Evolutionary conservation across 2,113 vertebrate species (phyloP).

Genomic region (Speoplatyrhinus poulsoni): DNA sequence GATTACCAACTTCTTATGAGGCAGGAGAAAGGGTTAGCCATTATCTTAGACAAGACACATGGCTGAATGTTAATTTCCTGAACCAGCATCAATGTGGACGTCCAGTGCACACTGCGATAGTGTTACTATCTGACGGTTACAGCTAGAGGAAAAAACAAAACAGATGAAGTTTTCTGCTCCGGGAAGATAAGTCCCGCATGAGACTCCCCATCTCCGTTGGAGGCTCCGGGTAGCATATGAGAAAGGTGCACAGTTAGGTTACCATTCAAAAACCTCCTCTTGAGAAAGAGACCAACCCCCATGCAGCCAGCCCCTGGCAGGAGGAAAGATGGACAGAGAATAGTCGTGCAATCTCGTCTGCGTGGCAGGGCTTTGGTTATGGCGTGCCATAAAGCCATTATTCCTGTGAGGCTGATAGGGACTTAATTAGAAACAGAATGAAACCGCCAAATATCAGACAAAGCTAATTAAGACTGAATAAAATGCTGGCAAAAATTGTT

Average conservation of each 20-base stretch:
- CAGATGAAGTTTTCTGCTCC: no score
- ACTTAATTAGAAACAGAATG: constrained; percentile 82
- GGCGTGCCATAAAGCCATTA: constrained; percentile 71
- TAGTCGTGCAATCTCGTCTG: constrained; percentile 59
- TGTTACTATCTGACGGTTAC: no score
- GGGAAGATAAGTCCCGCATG: no score
- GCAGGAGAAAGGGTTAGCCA: no score
- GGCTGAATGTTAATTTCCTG: no score
- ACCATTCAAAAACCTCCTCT: neutral
- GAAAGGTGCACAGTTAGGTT: neutral
- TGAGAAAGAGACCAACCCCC: constrained; percentile 38
- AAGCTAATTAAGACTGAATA: constrained; percentile 75
- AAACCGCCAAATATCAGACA: constrained; percentile 76
- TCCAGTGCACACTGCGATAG: no score
- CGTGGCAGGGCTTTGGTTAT: constrained; percentile 55
- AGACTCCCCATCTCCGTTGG: neutral
- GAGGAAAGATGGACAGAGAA: constrained; percentile 61
- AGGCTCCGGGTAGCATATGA: neutral
- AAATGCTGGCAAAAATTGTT: constrained; percentile 70
- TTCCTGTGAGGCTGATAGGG: constrained; percentile 71
- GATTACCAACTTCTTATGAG: no score
- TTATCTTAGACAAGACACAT: no score
- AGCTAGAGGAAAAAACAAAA: no score
- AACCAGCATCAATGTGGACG: no score
- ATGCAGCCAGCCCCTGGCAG: constrained; percentile 49